A percentile compares a stretch with the other conserved stretches of the same genome.
phyloP scores from a whole-genome alignment of 2,888 invertebrate genomes.

The Xylota segnis region DNA sequence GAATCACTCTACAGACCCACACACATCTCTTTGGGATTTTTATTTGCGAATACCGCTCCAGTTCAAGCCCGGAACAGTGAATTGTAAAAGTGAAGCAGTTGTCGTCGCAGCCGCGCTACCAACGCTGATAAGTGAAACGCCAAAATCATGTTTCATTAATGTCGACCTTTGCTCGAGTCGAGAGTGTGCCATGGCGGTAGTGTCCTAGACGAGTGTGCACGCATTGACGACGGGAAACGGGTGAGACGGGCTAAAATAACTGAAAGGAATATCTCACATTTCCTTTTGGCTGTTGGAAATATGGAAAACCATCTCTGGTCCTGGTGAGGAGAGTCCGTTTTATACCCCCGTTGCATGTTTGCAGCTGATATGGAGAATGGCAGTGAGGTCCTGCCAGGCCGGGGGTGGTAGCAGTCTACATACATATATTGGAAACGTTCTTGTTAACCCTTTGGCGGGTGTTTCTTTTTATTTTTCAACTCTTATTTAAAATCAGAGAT shows the following conservation, averaged over 20 bases:
- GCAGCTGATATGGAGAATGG: constrained; percentile 27
- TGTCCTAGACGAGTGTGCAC: neutral
- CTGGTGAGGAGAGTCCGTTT: constrained; percentile 15
- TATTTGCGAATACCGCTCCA: neutral
- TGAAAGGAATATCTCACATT: constrained; percentile 15
- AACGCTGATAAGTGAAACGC: constrained; percentile 46
- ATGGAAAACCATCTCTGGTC: neutral
- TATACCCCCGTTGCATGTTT: constrained; percentile 23
- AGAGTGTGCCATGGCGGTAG: neutral
- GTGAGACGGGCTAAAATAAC: neutral
- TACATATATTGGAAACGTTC: constrained; percentile 11
- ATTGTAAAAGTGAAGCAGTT: neutral
- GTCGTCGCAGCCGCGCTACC: neutral
- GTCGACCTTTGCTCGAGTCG: neutral
- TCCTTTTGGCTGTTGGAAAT: constrained; percentile 1
- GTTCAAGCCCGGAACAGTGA: neutral
- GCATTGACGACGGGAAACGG: neutral
- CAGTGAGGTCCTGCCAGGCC: constrained; percentile 5
- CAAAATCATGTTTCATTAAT: constrained; percentile 62
- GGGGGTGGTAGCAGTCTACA: neutral
- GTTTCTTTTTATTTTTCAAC: constrained; percentile 22
- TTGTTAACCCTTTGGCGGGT: constrained; percentile 41
- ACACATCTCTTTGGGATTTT: neutral
- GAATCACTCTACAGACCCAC: neutral
- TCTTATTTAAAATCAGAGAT: constrained; percentile 53